Evolutionary conservation across 2,797 vertebrate genomes (phyloP).

Genomic region (Holocentrus rufus): DNA sequence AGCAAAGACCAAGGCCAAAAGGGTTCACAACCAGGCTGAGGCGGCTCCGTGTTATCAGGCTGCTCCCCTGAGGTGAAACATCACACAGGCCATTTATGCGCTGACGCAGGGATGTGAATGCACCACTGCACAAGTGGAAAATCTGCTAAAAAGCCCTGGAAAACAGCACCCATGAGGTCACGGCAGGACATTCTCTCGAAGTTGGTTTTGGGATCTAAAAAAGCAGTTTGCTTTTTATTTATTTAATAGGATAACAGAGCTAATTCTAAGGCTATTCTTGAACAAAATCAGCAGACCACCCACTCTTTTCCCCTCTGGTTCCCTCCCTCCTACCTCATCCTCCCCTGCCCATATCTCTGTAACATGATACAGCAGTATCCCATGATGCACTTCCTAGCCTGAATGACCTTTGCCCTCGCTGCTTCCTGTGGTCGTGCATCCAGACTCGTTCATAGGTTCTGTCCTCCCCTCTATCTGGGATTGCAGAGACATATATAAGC

Average conservation of each 20-base stretch:
- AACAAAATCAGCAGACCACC: constrained; percentile 51
- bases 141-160: constrained; percentile 37
- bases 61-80: constrained; percentile 72
- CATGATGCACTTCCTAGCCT: constrained; percentile 63
- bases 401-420: constrained; percentile 54
- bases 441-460: constrained; percentile 31
- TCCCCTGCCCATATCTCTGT: constrained; percentile 54
- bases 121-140: constrained; percentile 58
- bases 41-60: constrained; percentile 66
- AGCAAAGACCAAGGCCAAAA: constrained; percentile 44
- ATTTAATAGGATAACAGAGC: neutral
- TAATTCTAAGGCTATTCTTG: constrained; percentile 2
- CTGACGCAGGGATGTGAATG: constrained; percentile 69
- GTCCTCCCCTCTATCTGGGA: constrained; percentile 20
- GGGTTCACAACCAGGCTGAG: constrained; percentile 58
- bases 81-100: constrained; percentile 69
- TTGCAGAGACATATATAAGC: constrained; percentile 8
- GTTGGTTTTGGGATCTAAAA: constrained; percentile 8
- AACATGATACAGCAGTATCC: constrained; percentile 51
- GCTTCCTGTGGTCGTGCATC: constrained; percentile 66
- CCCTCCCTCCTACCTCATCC: constrained; percentile 21
- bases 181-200: constrained; percentile 25
- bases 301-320: constrained; percentile 34
- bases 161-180: constrained; percentile 19
- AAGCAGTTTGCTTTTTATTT: neutral